phyloP scores from a whole-genome alignment of 2,888 invertebrate genomes.

The Chymomyza caudatula region DNA sequence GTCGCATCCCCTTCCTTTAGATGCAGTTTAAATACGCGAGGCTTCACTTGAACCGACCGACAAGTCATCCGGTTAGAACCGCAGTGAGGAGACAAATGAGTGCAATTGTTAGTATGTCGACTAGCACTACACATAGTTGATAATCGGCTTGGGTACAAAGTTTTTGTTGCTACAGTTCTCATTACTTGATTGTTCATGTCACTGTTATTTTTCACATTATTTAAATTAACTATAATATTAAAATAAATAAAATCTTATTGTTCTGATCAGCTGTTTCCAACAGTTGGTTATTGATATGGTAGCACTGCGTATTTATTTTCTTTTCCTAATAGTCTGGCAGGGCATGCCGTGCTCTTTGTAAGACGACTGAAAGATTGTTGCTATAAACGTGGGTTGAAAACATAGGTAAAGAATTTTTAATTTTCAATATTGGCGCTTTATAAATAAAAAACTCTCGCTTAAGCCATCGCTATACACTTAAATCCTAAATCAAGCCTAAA shows the following conservation, averaged over 20 bases:
- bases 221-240: background rate
- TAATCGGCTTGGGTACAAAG: background rate
- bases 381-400: no score
- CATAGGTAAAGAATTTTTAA: background rate
- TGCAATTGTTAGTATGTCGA: background rate
- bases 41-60: background rate
- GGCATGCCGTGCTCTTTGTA: background rate
- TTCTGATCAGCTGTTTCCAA: background rate
- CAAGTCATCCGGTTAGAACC: no score
- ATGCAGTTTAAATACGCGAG: background rate
- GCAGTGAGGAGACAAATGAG: background rate
- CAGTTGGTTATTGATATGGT: background rate
- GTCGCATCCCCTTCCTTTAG: no score
- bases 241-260: background rate
- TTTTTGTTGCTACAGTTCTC: background rate
- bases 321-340: background rate
- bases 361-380: background rate
- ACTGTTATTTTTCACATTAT: background rate
- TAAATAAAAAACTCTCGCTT: conserved; percentile 25
- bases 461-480: conserved; percentile 37
- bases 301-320: background rate
- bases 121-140: background rate
- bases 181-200: background rate
- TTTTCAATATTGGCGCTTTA: background rate
- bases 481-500: conserved; percentile 7